Percentiles rank a stretch among this genome's conserved stretches.
phyloP scores from a whole-genome alignment of 2,797 vertebrate species.

The Leontopithecus rosalia region DNA sequence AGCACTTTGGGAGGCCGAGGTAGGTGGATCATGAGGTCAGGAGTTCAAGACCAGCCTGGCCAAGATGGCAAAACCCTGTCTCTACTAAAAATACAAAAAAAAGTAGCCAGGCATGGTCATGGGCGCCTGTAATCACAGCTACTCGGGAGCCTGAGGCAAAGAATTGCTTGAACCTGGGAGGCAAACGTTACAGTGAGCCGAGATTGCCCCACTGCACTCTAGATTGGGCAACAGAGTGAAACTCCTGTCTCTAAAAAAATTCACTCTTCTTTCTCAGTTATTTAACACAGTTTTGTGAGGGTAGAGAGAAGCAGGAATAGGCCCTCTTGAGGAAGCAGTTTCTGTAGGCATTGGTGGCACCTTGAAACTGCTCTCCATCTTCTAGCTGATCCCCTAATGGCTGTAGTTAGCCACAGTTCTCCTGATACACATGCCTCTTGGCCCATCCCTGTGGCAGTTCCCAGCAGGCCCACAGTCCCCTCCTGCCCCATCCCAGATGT shows the following conservation, averaged over 20 bases:
- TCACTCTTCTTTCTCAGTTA: background rate
- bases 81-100: no score
- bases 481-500: background rate
- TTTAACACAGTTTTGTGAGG: background rate
- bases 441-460: background rate
- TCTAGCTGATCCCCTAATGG: background rate
- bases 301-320: background rate
- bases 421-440: background rate
- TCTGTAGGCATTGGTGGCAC: background rate
- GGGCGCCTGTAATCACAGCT: no score
- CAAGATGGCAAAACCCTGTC: no score
- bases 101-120: no score
- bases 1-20: no score
- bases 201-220: no score
- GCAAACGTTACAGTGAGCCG: no score
- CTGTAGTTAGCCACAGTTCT: background rate
- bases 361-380: background rate
- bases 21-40: no score
- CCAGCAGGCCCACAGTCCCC: background rate
- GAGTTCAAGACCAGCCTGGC: no score
- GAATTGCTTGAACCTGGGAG: no score
- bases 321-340: background rate
- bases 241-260: background rate
- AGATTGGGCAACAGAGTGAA: no score
- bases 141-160: no score